Evolutionary conservation across 2,113 vertebrate genomes (phyloP), one percentile per base, ranked within the genome.

Genomic region (Sturnus vulgaris): DNA sequence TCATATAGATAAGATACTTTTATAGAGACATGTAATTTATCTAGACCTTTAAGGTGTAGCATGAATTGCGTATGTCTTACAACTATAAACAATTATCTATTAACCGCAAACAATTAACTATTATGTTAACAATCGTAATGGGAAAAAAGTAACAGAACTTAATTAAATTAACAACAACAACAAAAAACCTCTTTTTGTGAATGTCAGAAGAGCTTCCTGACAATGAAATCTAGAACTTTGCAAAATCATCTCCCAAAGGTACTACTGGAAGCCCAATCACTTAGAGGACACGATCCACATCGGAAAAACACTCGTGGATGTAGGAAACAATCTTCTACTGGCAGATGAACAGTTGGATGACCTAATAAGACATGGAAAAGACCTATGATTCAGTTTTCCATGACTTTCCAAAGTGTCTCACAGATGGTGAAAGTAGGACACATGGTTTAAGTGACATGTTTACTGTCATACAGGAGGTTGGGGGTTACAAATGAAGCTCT

Each of bases 381-480:
- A 83, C 73, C 72, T 84, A 71, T 94, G 94, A 96, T 87, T 93
- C 82, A 92, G 80, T 77, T 95, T 95, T 86, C 80, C 88, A 79
- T 70, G 69, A 84, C 73, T 79, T 86, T 65, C 46, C 59, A 25
- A 94, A 95, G 86, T 7, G 11, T 90, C 95, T 91, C 52, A 90
- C 93, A 96, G 93, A 96, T 88, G 87, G 87, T 61, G 9, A 96
- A 96, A 96, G 75, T 93, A 96, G 92, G 94, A 90, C 90, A 83
- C 1, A 0, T 28, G 37, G 16, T 56, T 75, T 90, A 94, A 87
- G 63, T 18, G 75, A 91, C 90, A 91, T 73, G 84, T 55, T 85
- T 39, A 73, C 60, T 68, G 76, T 93, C 92, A 90, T 85, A 92
- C 17, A 84, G 68, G 17, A 82, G 56, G 27, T 59, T 82, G 46